A percentile compares a stretch with the other conserved stretches of the same genome.
Conservation (phyloP, 2,888 invertebrate genomes). For the Tribolium freemani region DNA sequence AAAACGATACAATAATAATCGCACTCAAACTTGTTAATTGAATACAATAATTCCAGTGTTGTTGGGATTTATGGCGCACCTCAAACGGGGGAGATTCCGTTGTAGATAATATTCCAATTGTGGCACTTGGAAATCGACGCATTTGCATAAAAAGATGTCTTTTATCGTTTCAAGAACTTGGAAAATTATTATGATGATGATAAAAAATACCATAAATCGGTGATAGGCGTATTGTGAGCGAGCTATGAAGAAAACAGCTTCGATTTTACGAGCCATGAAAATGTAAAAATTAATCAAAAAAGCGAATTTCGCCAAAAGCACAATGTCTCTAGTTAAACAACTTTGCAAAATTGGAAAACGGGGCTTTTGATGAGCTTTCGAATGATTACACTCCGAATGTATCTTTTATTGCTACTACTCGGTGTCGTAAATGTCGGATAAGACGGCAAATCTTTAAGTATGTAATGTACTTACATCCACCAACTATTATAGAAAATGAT, state of each 20-base stretch:
- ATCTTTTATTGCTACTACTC: not conserved
- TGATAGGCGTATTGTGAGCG: not conserved
- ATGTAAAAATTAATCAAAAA: not conserved
- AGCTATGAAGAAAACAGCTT: not conserved
- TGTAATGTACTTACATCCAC: not conserved
- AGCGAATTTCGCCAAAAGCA: not conserved
- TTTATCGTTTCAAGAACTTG: not conserved
- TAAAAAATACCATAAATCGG: not conserved
- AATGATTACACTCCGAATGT: not conserved
- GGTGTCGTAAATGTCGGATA: not conserved
- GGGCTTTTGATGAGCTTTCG: not conserved
- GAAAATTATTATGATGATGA: not conserved
- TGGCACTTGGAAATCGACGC: not conserved
- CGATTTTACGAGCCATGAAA: not conserved
- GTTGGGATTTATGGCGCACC: constrained; percentile 27
- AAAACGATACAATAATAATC: constrained; percentile 38
- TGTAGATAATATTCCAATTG: constrained; percentile 31
- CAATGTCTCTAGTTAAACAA: not conserved
- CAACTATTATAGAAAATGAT: not conserved
- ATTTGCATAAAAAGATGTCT: constrained; percentile 21
- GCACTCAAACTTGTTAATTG: constrained; percentile 30
- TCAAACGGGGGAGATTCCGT: constrained; percentile 22
- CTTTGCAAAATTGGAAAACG: not conserved
- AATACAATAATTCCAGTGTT: constrained; percentile 33
- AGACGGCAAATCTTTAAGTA: not conserved